Base-by-base conservation (phyloP, 2,888 invertebrate genomes). In the Oxytorus armatus region DNA sequence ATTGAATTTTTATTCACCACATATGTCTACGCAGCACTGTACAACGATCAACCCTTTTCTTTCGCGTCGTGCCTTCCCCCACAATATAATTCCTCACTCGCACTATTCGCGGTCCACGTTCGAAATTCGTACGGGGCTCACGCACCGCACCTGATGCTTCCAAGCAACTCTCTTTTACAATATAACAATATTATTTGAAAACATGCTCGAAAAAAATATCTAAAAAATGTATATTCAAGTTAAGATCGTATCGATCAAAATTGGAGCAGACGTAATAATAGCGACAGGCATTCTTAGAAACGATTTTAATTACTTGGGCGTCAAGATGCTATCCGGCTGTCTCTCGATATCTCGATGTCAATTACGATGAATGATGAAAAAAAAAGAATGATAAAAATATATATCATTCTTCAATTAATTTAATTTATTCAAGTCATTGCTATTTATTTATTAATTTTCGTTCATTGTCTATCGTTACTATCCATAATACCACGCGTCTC, bases 71-170 rank as follows among this genome's bases (percentile, higher is more conserved):
- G 44, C 21, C 44, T 66, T 44, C 33, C 59, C 25, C 75, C 39
- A 23, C 65, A 23, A 59, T 53, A 75, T 42, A 75, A 79, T 70
- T 51, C 75, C 69, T 65, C 55, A 25, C 61, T 23, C 39, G 57
- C 39, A 59, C 61, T 39, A 49, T 63, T 53, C n/a, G 63, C 75
- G 79, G 83, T 82, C n/a, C 82, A 81, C 81, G 83, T 84, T 79
- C 65, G 25, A 63, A 79, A 63, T 80, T 79, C 70, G 66, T 78
- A 79, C 81, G 75, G 14, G 57, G 78, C 73, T 59, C 81, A 68
- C 59, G 61, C 79, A 78, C 77, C 70, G 42, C 79, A 75, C 79
- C 75, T 72, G 75, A 72, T 70, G 72, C 68, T 66, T 65, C 33
- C 77, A 29, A 47, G 23, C 70, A 65, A 57, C 57, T 77, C 29